phyloP scores from a whole-genome alignment of 2,113 vertebrate species.

The Ploceus nigricollis region DNA sequence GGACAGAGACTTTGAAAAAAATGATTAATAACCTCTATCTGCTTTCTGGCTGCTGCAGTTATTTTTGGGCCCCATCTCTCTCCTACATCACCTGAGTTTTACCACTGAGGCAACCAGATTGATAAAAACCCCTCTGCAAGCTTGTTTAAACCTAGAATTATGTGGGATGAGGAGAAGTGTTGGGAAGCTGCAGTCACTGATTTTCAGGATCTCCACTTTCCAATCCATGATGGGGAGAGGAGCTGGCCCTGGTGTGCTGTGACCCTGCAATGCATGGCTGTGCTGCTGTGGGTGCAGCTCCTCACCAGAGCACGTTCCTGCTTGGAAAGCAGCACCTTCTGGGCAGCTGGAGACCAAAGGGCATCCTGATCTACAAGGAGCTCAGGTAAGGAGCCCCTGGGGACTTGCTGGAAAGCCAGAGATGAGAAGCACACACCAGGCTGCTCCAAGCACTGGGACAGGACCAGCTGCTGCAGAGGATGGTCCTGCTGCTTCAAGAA shows the following conservation, averaged over 20 bases:
- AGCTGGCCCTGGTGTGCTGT: accelerated
- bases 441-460: neutral
- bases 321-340: neutral
- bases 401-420: neutral
- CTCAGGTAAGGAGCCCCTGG: neutral
- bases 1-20: neutral
- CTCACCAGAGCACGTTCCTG: neutral
- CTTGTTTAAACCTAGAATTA: neutral
- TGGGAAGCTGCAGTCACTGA: neutral
- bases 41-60: neutral
- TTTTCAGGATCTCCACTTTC: neutral
- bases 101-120: neutral
- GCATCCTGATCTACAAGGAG: neutral
- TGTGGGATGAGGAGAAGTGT: neutral
- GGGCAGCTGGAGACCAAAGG: neutral
- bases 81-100: neutral
- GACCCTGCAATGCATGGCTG: neutral
- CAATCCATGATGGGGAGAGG: neutral
- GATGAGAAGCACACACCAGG: accelerated
- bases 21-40: neutral
- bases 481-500: neutral
- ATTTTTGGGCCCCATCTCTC: neutral
- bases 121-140: neutral
- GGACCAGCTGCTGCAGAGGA: accelerated
- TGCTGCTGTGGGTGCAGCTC: neutral